Evolutionary conservation across 2,888 invertebrate genomes (phyloP), one percentile per base, ranked within the genome.

Genomic region (Camptogramma bilineatum): DNA sequence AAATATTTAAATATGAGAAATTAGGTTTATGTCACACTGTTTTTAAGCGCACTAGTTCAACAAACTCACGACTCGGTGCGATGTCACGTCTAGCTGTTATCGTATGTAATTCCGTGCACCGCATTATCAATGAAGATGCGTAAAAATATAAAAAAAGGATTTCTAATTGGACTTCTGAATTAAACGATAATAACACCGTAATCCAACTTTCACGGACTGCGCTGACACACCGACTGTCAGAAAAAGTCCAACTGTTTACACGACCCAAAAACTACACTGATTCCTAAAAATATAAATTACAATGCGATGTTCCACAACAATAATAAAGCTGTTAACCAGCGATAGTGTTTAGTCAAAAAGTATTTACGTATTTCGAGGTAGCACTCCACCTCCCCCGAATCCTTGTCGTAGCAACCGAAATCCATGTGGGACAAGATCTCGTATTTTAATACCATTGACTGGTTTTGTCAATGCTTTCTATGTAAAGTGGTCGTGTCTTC

Each of bases 301-400:
- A 90, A 88, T 89, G 82, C 87, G 84, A 84, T 85, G 82, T 82
- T 85, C 83, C 82, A 85, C 83, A 88, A 88, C 86, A 87, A 90
- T 87, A 81, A 86, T 84, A 85, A 81, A 83, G 84, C 81, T 80
- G 80, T 84, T 83, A 84, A 87, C 82, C 80, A 83, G 79, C 77
- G 78, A 82, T 82, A 84, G 80, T 82, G 84, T 84, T 85, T 84
- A 87, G 82, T 82, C 75, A 86, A 88, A 88, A 85, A 81, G 82
- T 89, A 94, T 94, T 94, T 93, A 95, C 95, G 94, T 93, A 95
- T 95, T 93, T 95, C 95, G 80, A 95, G 88, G 94, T 94, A 95
- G 90, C 95, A 95, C 92, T 95, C 95, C 90, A 94, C 91, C 85
- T 95, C 95, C 75, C 95, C 95, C 66, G 95, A 95, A 77, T 94